Evolutionary conservation across 1,140 invertebrate species (phyloP).

Genomic region (Chelonus insularis): DNA sequence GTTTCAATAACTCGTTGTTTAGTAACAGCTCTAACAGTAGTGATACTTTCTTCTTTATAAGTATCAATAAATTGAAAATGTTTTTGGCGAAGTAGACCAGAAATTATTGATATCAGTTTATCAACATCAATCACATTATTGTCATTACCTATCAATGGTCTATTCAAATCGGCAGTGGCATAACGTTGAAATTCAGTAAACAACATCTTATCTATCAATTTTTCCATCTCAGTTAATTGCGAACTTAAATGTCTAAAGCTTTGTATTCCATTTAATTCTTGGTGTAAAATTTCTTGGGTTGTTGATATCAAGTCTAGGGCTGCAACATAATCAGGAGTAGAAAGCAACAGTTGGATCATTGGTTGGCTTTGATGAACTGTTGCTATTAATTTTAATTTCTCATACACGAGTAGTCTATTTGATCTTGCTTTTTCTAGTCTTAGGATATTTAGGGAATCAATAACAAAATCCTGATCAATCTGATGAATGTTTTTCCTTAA

Average conservation of each 20-base stretch:
- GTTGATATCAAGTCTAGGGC: constrained; percentile 95
- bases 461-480: constrained; percentile 79
- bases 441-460: constrained; percentile 79
- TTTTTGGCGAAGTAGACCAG: constrained; percentile 83
- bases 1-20: constrained; percentile 88
- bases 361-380: constrained; percentile 97
- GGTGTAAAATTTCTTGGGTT: constrained; percentile 90
- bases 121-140: constrained; percentile 73
- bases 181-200: constrained; percentile 93
- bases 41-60: constrained; percentile 87
- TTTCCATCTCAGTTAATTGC: constrained; percentile 95
- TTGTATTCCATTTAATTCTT: constrained; percentile 87
- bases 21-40: constrained; percentile 83
- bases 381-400: constrained; percentile 88
- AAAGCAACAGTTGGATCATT: constrained; percentile 91
- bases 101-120: constrained; percentile 84
- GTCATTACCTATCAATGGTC: constrained; percentile 70
- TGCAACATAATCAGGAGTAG: constrained; percentile 95
- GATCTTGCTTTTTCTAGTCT: constrained; percentile 66
- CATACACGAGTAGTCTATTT: constrained; percentile 67
- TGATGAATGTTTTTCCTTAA: constrained; percentile 71
- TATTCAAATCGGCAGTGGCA: constrained; percentile 88
- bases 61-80: constrained; percentile 86
- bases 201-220: constrained; percentile 96
- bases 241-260: constrained; percentile 93